Evolutionary conservation across 1,140 invertebrate genomes (phyloP).

Genomic region (Carposina sasakii): DNA sequence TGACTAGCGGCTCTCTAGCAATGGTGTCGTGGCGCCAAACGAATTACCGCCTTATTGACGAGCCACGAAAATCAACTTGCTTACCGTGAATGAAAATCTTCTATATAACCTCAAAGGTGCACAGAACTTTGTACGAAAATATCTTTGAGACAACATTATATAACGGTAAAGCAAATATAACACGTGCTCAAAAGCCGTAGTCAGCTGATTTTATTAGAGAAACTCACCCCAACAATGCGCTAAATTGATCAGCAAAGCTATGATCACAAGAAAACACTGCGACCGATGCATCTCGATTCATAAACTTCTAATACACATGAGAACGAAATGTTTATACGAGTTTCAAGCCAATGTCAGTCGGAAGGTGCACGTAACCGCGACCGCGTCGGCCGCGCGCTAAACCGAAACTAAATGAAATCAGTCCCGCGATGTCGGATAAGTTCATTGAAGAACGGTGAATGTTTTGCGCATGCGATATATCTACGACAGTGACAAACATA

Average conservation of each 20-base stretch:
- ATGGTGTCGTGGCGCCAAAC: slow-evolving; percentile 60
- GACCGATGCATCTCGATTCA: slow-evolving; percentile 59
- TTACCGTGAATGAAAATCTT: not conserved
- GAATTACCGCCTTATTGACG: slow-evolving; percentile 54
- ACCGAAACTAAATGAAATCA: slow-evolving; percentile 53
- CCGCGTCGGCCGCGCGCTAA: slow-evolving; percentile 43
- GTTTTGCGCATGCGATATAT: slow-evolving; percentile 34
- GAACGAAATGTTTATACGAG: slow-evolving; percentile 44
- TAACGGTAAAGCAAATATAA: slow-evolving; percentile 43
- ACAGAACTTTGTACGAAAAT: not conserved
- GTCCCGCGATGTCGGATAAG: slow-evolving; percentile 39
- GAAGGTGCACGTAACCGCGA: slow-evolving; percentile 43
- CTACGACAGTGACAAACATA: too few relatives aligned
- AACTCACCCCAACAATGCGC: slow-evolving; percentile 61
- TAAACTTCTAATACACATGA: slow-evolving; percentile 56
- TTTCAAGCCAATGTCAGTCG: slow-evolving; percentile 47
- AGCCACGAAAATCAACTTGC: slow-evolving; percentile 5
- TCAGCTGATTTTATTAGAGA: slow-evolving; percentile 52
- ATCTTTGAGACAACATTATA: slow-evolving; percentile 18
- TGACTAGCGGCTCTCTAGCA: slow-evolving; percentile 56
- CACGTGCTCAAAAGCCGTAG: slow-evolving; percentile 51
- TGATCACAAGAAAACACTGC: slow-evolving; percentile 44
- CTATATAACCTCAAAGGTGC: not conserved
- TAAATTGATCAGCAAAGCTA: slow-evolving; percentile 35
- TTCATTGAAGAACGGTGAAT: slow-evolving; percentile 38